Base-by-base conservation (phyloP, 64 coral and sea anemone species). In the Hydrozoanthus tunicans region DNA sequence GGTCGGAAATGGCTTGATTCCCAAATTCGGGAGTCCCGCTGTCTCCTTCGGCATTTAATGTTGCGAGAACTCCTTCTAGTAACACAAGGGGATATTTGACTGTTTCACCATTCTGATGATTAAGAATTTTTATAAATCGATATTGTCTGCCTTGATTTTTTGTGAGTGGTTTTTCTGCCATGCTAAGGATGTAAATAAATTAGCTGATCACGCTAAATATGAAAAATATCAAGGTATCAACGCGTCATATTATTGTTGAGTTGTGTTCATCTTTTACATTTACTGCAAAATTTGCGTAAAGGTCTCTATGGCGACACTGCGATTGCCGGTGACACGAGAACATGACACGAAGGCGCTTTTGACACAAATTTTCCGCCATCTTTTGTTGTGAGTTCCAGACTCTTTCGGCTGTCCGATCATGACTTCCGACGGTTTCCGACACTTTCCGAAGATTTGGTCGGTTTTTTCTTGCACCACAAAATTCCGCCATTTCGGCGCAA, bases 401-500 rank as follows among this genome's bases (percentile, higher is more conserved):
- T 6, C 1, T 32, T 24, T 63, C 58, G 79, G 79, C 25, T 88
- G 27, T 13, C 17, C 54, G 77, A n/a, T 5, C n/a, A 64, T 53
- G 43, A 0, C 32, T 43, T 43, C 24, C 84, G 84, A 75, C 68
- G 32, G 3, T 72, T 88, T 88, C 68, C 84, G 84, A 32, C 15
- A 9, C 73, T 0, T 27, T 70, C 66, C 83, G 83, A 86, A 86
- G 68, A 73, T 59, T 86, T 77, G 26, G 52, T 70, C 13, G 17
- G 0, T 2, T 65, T 3, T 7, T 0, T 55, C n/a, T 14, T 68
- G 58, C 82, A 14, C 56, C 9, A 90, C 64, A 73, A 71, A 79
- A 59, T 82, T 97, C 91, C 93, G 91, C 92, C 78, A 83, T 93
- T 89, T 91, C 94, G 95, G 84, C 92, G 95, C 95, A 92, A 85